Evolutionary conservation across 1,140 invertebrate genomes (phyloP).

Genomic region (Philaenus spumarius): DNA sequence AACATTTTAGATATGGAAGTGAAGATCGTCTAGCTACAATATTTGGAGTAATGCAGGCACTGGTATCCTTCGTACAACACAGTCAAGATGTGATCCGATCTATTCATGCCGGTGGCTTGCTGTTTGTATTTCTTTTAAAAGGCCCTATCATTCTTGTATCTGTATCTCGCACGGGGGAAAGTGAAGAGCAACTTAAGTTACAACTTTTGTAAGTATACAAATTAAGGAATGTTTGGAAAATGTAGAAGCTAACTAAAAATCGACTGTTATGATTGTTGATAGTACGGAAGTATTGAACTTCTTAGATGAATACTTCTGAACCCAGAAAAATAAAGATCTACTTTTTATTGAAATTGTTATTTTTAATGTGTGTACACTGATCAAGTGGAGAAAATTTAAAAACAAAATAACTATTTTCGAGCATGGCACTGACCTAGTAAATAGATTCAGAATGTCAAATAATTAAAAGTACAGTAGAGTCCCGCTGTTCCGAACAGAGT

Average conservation of each 20-base stretch:
- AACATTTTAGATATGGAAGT: slow-evolving; percentile 66
- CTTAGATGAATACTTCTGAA: too few species aligned
- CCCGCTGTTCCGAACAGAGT: too few species aligned
- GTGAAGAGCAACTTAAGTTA: slow-evolving; percentile 71
- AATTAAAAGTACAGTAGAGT: too few species aligned
- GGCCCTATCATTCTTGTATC: slow-evolving; percentile 85
- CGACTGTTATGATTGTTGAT: not conserved
- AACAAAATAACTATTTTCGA: too few species aligned
- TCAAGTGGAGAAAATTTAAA: too few species aligned
- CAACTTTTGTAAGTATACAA: slow-evolving; percentile 70
- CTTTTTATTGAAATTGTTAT: too few species aligned
- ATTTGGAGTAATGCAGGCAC: slow-evolving; percentile 91
- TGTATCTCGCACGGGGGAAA: slow-evolving; percentile 75
- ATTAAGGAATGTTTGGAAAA: not conserved
- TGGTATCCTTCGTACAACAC: slow-evolving; percentile 87
- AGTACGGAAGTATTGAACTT: too few species aligned
- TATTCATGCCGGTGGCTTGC: slow-evolving; percentile 76
- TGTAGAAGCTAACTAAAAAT: too few species aligned
- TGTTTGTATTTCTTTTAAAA: slow-evolving; percentile 82
- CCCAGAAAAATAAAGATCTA: too few species aligned
- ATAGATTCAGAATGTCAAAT: too few species aligned
- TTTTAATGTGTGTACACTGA: too few species aligned
- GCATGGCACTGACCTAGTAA: too few species aligned
- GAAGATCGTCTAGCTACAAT: slow-evolving; percentile 91
- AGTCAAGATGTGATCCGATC: slow-evolving; percentile 75